A percentile compares a stretch with the other conserved stretches of the same genome.
phyloP scores from a whole-genome alignment of 2,888 invertebrate genomes.

The Plagodis dolabraria region DNA sequence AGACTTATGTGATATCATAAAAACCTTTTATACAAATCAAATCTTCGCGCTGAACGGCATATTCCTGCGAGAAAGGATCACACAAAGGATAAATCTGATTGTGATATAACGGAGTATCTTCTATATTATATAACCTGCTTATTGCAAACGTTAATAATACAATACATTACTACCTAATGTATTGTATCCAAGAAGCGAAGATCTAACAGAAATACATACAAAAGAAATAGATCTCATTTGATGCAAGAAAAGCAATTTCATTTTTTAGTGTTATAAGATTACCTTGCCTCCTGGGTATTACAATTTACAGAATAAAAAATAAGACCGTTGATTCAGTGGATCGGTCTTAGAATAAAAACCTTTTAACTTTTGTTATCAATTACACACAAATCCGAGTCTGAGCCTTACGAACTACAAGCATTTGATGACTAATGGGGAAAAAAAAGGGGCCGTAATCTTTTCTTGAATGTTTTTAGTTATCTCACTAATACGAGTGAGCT shows the following conservation, averaged over 20 bases:
- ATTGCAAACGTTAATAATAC: background rate
- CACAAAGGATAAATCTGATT: slow-evolving; percentile 2
- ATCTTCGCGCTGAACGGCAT: slow-evolving; percentile 1
- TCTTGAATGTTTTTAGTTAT: too few species aligned
- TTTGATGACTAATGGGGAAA: too few species aligned
- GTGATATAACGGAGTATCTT: background rate
- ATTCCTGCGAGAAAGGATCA: background rate
- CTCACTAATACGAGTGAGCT: too few species aligned
- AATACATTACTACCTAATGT: too few species aligned
- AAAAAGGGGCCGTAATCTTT: too few species aligned
- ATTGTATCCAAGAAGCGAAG: background rate
- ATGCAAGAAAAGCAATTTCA: slow-evolving; percentile 17
- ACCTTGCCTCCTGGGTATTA: background rate
- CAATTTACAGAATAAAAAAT: slow-evolving; percentile 8
- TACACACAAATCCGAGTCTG: too few species aligned
- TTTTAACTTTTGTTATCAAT: too few species aligned
- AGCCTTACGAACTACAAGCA: too few species aligned
- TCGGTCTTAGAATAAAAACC: background rate
- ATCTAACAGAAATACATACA: slow-evolving; percentile 1
- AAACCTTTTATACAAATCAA: slow-evolving; percentile 12
- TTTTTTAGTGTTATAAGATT: slow-evolving; percentile 12
- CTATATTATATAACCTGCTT: background rate
- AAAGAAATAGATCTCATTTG: slow-evolving; percentile 5
- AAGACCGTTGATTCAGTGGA: slow-evolving; percentile 5
- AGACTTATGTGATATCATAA: slow-evolving; percentile 3